phyloP scores from a whole-genome alignment of 2,888 invertebrate species.

The Nomada fucata region DNA sequence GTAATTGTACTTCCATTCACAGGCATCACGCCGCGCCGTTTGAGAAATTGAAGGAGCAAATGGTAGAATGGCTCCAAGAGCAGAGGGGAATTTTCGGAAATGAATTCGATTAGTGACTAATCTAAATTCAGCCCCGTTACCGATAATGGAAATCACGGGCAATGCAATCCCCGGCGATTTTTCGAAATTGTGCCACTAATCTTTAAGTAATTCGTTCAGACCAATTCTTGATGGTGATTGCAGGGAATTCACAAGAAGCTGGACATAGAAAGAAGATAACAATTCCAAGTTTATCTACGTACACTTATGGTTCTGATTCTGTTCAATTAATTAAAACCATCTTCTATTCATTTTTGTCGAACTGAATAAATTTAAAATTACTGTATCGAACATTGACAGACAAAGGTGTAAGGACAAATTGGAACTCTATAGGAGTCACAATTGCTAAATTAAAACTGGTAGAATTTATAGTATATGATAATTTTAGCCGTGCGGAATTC shows the following conservation, averaged over 20 bases:
- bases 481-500: not conserved
- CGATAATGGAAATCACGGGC: slow-evolving; percentile 32
- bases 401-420: not conserved
- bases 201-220: slow-evolving; percentile 6
- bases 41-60: not conserved
- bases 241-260: not conserved
- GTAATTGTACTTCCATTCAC: slow-evolving; percentile 14
- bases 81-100: slow-evolving; percentile 30
- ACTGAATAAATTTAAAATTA: not conserved
- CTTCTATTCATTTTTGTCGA: not conserved
- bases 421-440: not conserved
- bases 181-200: slow-evolving; percentile 13
- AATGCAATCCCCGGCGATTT: slow-evolving; percentile 30
- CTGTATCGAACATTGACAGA: not conserved
- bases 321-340: not conserved
- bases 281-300: not conserved
- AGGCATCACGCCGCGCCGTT: not conserved
- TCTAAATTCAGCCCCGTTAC: slow-evolving; percentile 44
- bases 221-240: slow-evolving; percentile 10
- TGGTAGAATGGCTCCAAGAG: not conserved
- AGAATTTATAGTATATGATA: slow-evolving; percentile 16
- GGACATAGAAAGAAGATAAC: not conserved
- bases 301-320: not conserved
- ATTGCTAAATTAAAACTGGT: slow-evolving; percentile 2
- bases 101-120: slow-evolving; percentile 49